These are phyloP conservation scores for Bursaphelenchus mucronatus DNA, from an alignment of 1,140 invertebrate species.

Conservation along the genomic window DNA sequence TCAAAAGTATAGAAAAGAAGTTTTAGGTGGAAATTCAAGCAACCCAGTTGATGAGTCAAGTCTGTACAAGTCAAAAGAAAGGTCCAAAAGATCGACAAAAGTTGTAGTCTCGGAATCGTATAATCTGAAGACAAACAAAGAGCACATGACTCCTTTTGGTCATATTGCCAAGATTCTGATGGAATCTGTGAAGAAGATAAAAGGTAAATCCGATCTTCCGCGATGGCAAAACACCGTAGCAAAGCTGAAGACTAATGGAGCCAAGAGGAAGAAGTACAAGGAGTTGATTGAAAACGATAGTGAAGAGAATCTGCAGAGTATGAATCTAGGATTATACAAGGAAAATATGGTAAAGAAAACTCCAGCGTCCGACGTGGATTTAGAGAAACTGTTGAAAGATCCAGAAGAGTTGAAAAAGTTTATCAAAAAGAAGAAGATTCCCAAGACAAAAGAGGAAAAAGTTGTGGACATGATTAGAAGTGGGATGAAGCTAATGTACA, in stretches of 20 bases:
- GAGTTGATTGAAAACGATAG: slow-evolving; percentile 36
- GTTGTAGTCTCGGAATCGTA: too few species aligned
- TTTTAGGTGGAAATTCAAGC: too few species aligned
- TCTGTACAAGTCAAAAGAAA: too few species aligned
- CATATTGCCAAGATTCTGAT: slow-evolving; percentile 14
- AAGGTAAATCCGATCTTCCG: slow-evolving; percentile 1
- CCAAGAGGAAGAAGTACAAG: slow-evolving; percentile 29
- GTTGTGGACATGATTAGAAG: slow-evolving; percentile 38
- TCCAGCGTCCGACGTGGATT: not conserved
- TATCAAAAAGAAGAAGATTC: not conserved
- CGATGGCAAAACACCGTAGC: slow-evolving; percentile 42
- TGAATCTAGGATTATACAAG: too few species aligned
- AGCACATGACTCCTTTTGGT: slow-evolving; percentile 9
- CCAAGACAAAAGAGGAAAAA: slow-evolving; percentile 26
- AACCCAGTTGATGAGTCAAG: too few species aligned
- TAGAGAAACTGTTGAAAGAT: slow-evolving; percentile 12
- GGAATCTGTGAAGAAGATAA: not conserved
- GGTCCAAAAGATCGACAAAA: too few species aligned
- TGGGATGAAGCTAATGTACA: slow-evolving; percentile 44
- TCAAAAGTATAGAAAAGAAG: too few species aligned
- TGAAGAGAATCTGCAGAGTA: slow-evolving; percentile 29
- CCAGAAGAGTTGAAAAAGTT: slow-evolving; percentile 2
- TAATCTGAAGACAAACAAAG: not conserved
- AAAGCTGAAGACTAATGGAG: slow-evolving; percentile 4
- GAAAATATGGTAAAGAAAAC: not conserved